Base-by-base conservation (phyloP, 2,797 vertebrate genomes). In the Caiman crocodilus region DNA sequence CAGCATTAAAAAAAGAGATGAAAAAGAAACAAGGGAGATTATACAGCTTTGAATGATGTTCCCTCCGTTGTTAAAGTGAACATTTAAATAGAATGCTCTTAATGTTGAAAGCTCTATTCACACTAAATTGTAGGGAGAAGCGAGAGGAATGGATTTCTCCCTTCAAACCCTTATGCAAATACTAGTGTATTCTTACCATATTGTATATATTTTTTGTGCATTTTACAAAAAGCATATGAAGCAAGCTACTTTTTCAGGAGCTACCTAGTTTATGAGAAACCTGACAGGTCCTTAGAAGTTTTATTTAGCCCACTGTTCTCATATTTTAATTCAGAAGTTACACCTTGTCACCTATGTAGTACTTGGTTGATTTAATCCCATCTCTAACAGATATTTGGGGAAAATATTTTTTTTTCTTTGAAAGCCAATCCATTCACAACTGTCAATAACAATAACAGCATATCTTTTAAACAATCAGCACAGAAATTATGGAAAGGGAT, bases 191-290 rank as follows among this genome's bases (percentile, higher is more conserved):
- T 85, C 80, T 73, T 82, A 77, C 32, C 77, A 42, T 14, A 50
- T 15, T 73, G 26, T 75, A 76, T 14, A 7, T 73, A 82, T n/a
- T 87, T 91, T 91, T 2, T 60, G 20, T 57, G 79, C 11, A 85
- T 82, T 88, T 88, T 80, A 58, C 69, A 84, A 95, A 89, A 75
- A 85, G 82, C 32, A 56, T 23, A 67, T 26, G 84, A 78, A 5
- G 13, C 9, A 1, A 18, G 79, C 81, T n/a, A 60, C 23, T 61
- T 26, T 82, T 78, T 76, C 74, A 79, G 73, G 81, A 93, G 16
- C 25, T 23, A 73, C 23, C 35, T 50, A 50, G 69, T 25, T 73
- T 26, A 73, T 73, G 69, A 73, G 35, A 26, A 50, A 73, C 69
- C 50, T 50, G 14, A 50, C 69, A 16, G 23, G 35, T 21, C 67